Evolutionary conservation across 2,113 vertebrate genomes (phyloP).

Genomic region (Bambusicola thoracicus): DNA sequence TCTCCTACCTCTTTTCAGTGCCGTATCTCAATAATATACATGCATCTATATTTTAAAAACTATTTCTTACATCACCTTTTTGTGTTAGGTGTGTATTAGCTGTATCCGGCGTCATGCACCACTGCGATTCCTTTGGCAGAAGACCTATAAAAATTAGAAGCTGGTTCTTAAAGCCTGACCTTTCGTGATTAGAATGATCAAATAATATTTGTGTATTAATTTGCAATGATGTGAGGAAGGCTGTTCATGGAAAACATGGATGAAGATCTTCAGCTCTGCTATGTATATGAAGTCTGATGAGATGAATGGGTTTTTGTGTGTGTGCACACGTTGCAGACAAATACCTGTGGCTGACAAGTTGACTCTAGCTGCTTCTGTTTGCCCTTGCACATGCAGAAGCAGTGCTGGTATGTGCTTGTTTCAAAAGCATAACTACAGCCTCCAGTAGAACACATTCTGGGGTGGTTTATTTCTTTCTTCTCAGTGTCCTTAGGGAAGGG

Average conservation of each 20-base stretch:
- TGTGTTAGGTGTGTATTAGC: not conserved
- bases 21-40: not conserved
- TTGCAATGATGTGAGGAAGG: not conserved
- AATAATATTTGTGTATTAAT: not conserved
- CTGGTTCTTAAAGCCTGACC: not conserved
- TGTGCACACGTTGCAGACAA: not conserved
- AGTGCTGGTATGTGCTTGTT: not conserved
- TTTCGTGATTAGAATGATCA: not conserved
- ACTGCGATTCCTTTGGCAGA: not conserved
- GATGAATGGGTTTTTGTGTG: not conserved
- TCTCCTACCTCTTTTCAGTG: not conserved
- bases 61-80: not conserved
- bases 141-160: not conserved
- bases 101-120: not conserved
- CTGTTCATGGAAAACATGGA: accelerated
- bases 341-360: accelerated
- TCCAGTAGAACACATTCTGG: not conserved
- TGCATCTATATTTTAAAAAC: not conserved
- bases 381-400: not conserved
- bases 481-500: not conserved
- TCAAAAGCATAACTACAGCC: not conserved
- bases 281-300: not conserved
- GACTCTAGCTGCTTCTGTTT: not conserved
- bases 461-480: not conserved
- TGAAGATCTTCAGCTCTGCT: not conserved